Conservation (phyloP, 2,113 vertebrate genomes). For the Corvus moneduloides region DNA sequence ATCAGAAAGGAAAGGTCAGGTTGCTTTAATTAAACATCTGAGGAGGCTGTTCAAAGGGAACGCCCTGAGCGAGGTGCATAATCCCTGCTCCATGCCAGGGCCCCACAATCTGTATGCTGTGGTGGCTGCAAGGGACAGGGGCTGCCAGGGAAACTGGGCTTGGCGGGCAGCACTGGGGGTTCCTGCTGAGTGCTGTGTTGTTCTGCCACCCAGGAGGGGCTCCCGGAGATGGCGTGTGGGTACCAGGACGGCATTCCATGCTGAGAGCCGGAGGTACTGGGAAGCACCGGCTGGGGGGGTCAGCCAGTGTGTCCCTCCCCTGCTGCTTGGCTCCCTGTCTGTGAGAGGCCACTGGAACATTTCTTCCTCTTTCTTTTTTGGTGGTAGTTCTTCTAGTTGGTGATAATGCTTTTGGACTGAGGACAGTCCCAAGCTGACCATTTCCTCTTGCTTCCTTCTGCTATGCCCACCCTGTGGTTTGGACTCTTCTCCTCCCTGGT, state of each 20-base stretch:
- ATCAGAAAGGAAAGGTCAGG: not conserved
- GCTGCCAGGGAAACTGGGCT: not conserved
- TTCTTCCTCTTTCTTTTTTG: not conserved
- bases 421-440: not conserved
- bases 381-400: not conserved
- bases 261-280: slow-evolving; percentile 26
- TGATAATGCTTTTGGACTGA: not conserved
- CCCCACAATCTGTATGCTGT: rapidly evolving
- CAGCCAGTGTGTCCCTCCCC: not conserved
- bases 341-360: not conserved
- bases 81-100: not conserved
- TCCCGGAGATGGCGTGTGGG: not conserved
- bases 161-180: not conserved
- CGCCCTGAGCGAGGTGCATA: rapidly evolving
- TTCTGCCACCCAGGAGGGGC: slow-evolving; percentile 27
- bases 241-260: not conserved
- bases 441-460: not conserved
- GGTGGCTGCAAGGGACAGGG: not conserved
- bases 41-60: not conserved
- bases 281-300: not conserved
- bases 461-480: not conserved
- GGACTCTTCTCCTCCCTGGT: not conserved
- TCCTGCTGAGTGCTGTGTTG: not conserved
- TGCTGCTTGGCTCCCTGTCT: not conserved
- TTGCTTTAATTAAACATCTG: not conserved